Evolutionary conservation across 2,888 invertebrate genomes (phyloP), one percentile per base, ranked within the genome.

Genomic region (Macrophya annulata): DNA sequence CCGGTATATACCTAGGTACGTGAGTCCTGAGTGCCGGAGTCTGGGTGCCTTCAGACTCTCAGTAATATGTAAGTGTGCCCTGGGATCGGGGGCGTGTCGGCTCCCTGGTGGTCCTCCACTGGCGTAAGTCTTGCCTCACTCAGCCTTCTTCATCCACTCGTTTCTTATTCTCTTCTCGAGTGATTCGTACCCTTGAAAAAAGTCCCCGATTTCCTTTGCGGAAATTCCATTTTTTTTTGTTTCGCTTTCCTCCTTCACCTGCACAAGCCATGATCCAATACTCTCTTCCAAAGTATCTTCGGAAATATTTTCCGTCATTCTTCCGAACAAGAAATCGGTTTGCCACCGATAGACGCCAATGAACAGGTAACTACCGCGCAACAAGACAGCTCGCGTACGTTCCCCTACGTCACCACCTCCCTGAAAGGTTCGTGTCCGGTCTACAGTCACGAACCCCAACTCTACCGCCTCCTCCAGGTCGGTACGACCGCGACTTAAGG

Each of bases 31-130:
- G 17, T 48, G 79, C 37, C 55, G 31, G 10, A 37, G 82, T 83
- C 83, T 71, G 83, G 31, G 71, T 81, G 65, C 81, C 59, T 65
- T 40, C 4, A 59, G 21, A 62, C 40, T 59, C 59, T 17, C 55
- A 55, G 40, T 45, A 59, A 43, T 45, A 43, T 81, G 81, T 43
- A 81, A 81, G 81, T 83, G 83, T 83, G 83, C 81, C 68, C 68
- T 68, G 68, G 83, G 62, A 68, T 62, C 90, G 90, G 90, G 87
- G 90, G 91, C 92, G 92, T 92, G 92, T 91, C 92, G 90, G 91
- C 92, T 92, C 90, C 91, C 90, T 91, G 92, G 92, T 92, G 92
- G 92, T 92, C 92, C 90, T 87, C 17, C 74, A 84, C 59, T 74
- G 76, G 83, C 83, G 83, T 71, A 71, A 83, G 83, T 51, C 83